These are phyloP conservation scores for Stichodactyla helianthus DNA, from an alignment of 64 coral and sea anemone genomes.

Conservation along the genomic window DNA sequence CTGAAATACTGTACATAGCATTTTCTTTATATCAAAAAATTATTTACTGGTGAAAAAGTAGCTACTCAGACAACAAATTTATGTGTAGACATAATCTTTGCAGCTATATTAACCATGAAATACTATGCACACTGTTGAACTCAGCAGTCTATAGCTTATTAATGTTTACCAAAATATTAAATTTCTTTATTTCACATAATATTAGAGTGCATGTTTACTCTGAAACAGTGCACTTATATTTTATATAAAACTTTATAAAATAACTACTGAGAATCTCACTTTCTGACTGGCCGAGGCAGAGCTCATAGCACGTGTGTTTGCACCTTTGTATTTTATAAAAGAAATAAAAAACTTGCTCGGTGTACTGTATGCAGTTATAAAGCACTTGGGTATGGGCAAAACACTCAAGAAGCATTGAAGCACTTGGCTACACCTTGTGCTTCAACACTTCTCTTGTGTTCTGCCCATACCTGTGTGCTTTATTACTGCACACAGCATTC, in stretches of 20 bases:
- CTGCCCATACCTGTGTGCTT: too few relatives aligned
- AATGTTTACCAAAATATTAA: not conserved
- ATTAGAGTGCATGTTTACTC: constrained; percentile 17
- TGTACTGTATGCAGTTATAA: too few relatives aligned
- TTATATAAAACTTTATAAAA: not conserved
- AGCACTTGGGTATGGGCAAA: too few relatives aligned
- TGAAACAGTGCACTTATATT: constrained; percentile 21
- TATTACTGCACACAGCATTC: too few relatives aligned
- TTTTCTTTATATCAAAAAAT: not conserved
- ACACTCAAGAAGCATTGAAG: too few relatives aligned
- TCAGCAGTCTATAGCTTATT: not conserved
- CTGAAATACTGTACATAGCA: constrained; percentile 27
- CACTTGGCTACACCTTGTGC: too few relatives aligned
- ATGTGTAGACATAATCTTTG: not conserved
- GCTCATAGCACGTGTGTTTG: too few relatives aligned
- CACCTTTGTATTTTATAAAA: too few relatives aligned
- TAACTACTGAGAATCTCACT: too few relatives aligned
- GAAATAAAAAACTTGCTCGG: too few relatives aligned
- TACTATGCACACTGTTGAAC: not conserved
- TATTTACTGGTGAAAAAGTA: not conserved
- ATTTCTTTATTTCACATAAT: not conserved
- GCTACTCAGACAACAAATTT: not conserved
- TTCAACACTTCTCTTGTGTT: too few relatives aligned
- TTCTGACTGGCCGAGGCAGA: too few relatives aligned
- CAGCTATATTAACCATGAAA: constrained; percentile 34